A percentile compares a stretch with the other conserved stretches of the same genome.
These are phyloP conservation scores for Trissolcus brochymenae DNA, from an alignment of 2,888 invertebrate species.

Conservation along the genomic window DNA sequence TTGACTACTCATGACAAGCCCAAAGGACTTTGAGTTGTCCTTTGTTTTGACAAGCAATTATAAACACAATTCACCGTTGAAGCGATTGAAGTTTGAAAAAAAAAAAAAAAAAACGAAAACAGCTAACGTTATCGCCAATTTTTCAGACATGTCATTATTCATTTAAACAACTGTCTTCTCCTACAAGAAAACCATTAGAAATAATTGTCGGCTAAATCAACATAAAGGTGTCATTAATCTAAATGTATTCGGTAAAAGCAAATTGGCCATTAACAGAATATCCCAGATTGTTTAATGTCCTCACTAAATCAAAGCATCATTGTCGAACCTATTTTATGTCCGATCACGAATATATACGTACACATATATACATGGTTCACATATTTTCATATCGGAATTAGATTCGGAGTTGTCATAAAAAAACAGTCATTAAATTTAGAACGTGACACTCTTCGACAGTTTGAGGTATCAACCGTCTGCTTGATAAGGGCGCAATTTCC, in stretches of 20 bases:
- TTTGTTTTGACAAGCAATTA: constrained; percentile 45
- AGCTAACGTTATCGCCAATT: too few species aligned
- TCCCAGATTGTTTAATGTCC: constrained; percentile 16
- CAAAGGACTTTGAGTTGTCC: constrained; percentile 26
- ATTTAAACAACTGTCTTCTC: too few species aligned
- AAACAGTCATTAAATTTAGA: too few species aligned
- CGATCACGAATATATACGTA: not conserved
- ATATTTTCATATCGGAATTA: constrained; percentile 14
- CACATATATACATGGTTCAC: not conserved
- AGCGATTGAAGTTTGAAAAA: too few species aligned
- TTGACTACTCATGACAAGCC: constrained; percentile 40
- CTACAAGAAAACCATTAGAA: too few species aligned
- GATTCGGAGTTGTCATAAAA: too few species aligned
- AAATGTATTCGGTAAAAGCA: constrained; percentile 11
- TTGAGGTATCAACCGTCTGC: not conserved
- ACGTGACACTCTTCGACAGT: too few species aligned
- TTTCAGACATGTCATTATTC: too few species aligned
- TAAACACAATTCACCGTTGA: constrained; percentile 13
- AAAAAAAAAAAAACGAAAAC: too few species aligned
- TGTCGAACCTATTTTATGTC: constrained; percentile 14
- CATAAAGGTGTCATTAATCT: constrained; percentile 3
- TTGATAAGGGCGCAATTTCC: not conserved
- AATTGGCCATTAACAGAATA: constrained; percentile 20
- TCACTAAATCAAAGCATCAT: constrained; percentile 13
- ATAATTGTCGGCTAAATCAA: not conserved